These are phyloP conservation scores for Laticauda colubrina DNA, from an alignment of 2,113 vertebrate genomes.

Conservation along the genomic window DNA sequence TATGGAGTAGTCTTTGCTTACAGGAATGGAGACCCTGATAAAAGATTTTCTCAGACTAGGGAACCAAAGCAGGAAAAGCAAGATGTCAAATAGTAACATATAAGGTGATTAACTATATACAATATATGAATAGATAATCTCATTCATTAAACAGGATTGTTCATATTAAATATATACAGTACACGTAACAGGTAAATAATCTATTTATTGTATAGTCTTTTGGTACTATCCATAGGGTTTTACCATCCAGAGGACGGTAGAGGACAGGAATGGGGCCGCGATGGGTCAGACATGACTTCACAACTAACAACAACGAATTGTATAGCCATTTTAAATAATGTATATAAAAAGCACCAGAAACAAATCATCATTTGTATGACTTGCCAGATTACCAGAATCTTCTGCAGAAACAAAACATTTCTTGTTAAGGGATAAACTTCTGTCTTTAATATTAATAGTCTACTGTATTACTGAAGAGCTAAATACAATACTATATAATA, in stretches of 20 bases:
- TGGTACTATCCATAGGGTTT: no score
- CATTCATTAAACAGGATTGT: neutral
- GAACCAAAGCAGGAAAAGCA: neutral
- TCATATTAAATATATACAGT: neutral
- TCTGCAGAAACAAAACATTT: constrained; percentile 10
- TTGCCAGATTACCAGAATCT: no score
- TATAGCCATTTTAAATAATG: neutral
- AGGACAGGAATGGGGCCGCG: no score
- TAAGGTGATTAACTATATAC: neutral
- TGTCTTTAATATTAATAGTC: constrained; percentile 55
- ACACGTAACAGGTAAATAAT: neutral
- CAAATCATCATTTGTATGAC: neutral
- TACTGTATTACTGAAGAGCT: constrained; percentile 55
- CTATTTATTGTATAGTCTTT: neutral
- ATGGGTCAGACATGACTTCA: no score
- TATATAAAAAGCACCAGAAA: neutral
- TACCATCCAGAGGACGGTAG: no score
- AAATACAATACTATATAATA: constrained; percentile 47
- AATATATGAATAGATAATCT: neutral
- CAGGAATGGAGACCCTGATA: neutral
- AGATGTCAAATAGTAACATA: neutral
- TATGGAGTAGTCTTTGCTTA: neutral
- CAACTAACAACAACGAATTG: neutral
- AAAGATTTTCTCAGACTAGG: neutral
- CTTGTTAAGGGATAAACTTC: constrained; percentile 24